Evolutionary conservation across 2,797 vertebrate species (phyloP), one percentile per base, ranked within the genome.

Genomic region (Xenops minutus): DNA sequence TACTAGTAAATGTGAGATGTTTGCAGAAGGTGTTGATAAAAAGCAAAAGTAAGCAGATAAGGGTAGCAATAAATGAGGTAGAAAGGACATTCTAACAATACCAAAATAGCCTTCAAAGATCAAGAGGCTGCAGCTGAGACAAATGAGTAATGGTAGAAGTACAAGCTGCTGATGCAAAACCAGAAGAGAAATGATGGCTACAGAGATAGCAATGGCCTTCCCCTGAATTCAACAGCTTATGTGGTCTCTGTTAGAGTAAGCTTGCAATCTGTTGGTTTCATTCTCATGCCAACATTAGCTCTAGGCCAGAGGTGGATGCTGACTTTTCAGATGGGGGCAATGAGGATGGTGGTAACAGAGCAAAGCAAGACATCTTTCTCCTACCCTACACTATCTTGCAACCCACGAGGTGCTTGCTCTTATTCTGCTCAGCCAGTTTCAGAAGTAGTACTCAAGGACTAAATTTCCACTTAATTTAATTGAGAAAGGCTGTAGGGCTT

Each of bases 401-500:
- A 14, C 32, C 23, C 61, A 56, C 26, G 34, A 37, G 61, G 63
- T 18, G 10, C 54, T 81, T 46, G 64, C 64, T 90, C 36, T 84
- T 37, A 64, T 5, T 71, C 79, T 80, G 36, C 46, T 66, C 74
- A 89, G 64, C 44, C 55, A 12, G 10, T 36, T 90, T 56, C 59
- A 88, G 64, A 51, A 88, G 77, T 9, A 87, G 86, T 59, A 88
- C 61, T 96, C 39, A 46, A 91, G 71, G 86, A 87, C 84, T 85
- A 73, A 89, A 92, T 95, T 86, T 88, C 74, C 77, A 91, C 83
- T 89, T 85, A 36, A 80, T 68, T 68, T 78, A 95, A 93, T 68
- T 81, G 84, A 87, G 94, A 69, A 81, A 76, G 84, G 81, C 86
- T 92, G 88, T 63, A 85, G 85, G 88, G 92, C 79, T 93, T 88